Percentiles rank a stretch among this genome's conserved stretches.
phyloP scores from a whole-genome alignment of 2,113 vertebrate genomes.

The Tetraodon nigroviridis region DNA sequence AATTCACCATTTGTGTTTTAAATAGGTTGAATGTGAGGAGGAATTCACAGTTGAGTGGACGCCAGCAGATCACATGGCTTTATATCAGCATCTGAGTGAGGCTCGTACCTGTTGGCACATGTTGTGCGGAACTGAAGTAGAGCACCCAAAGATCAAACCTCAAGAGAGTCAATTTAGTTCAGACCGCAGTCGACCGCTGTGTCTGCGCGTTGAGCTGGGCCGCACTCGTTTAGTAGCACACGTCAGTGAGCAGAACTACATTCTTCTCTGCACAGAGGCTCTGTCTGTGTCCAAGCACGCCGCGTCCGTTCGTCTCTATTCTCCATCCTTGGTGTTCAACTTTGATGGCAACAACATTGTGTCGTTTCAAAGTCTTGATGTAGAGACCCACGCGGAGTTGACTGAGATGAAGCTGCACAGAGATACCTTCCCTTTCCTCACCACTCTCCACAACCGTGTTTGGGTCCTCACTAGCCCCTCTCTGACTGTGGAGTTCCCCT shows the following conservation, averaged over 20 bases:
- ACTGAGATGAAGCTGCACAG: constrained; percentile 83
- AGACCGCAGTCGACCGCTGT: constrained; percentile 48
- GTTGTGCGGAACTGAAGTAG: constrained; percentile 31
- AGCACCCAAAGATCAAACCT: constrained; percentile 2
- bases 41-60: constrained; percentile 83
- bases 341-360: constrained; percentile 92
- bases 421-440: constrained; percentile 77
- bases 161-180: background rate
- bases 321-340: constrained; percentile 79
- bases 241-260: constrained; percentile 81
- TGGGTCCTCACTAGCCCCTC: constrained; percentile 84
- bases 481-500: constrained; percentile 86
- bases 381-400: constrained; percentile 78
- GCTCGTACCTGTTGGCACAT: constrained; percentile 75
- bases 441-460: constrained; percentile 78
- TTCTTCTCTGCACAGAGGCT: constrained; percentile 78
- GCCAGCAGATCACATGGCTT: constrained; percentile 88
- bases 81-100: constrained; percentile 86
- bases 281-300: constrained; percentile 74
- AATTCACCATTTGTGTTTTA: background rate
- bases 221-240: constrained; percentile 78
- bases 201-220: constrained; percentile 79
- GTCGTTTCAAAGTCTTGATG: constrained; percentile 79
- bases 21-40: constrained; percentile 83
- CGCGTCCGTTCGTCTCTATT: constrained; percentile 70